These are phyloP conservation scores for Tetraneura akinire DNA, from an alignment of 1,140 invertebrate genomes.

Conservation along the genomic window DNA sequence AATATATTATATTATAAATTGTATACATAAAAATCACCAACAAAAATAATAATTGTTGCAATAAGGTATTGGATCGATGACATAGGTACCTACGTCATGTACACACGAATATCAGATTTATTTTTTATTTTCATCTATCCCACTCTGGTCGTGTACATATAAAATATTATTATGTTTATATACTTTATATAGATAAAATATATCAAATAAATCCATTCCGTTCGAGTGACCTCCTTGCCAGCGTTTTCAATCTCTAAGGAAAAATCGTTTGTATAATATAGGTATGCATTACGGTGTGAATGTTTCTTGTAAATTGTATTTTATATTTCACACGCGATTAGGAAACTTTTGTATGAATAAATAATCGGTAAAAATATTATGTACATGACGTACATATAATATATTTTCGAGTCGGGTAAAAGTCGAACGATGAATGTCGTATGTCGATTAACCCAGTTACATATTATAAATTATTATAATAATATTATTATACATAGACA, in stretches of 20 bases:
- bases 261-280: not conserved
- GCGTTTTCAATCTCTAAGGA: not conserved
- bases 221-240: not conserved
- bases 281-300: not conserved
- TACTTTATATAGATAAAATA: not conserved
- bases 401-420: not conserved
- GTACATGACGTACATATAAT: too few relatives aligned
- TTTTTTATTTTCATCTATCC: too few relatives aligned
- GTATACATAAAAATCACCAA: too few relatives aligned
- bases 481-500: not conserved
- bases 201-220: not conserved
- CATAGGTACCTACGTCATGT: too few relatives aligned
- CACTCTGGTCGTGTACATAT: too few relatives aligned
- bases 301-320: not conserved
- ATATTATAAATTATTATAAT: not conserved
- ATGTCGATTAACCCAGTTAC: constrained; percentile 30
- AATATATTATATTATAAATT: too few relatives aligned
- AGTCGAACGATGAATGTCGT: not conserved
- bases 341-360: constrained; percentile 22
- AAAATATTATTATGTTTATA: too few relatives aligned
- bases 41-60: too few relatives aligned
- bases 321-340: not conserved
- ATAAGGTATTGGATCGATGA: too few relatives aligned
- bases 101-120: too few relatives aligned
- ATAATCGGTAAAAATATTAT: not conserved